These are phyloP conservation scores for Villa cingulata DNA, from an alignment of 2,888 invertebrate species.

Conservation along the genomic window DNA sequence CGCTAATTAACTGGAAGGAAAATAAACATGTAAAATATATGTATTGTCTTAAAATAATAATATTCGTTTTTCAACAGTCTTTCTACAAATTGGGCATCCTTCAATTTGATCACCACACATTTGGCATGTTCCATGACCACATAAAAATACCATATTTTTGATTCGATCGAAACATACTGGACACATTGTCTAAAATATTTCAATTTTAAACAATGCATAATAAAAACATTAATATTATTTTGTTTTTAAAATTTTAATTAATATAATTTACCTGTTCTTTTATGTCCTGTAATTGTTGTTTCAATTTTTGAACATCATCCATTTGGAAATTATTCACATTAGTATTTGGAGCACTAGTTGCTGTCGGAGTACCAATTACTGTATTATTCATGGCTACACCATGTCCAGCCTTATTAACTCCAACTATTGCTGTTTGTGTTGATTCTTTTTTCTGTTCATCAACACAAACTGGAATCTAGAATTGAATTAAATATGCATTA, in stretches of 20 bases:
- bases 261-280: conserved; percentile 85
- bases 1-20: too few species aligned
- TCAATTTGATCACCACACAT: conserved; percentile 97
- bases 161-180: conserved; percentile 94
- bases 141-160: conserved; percentile 97
- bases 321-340: conserved; percentile 53
- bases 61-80: conserved; percentile 90
- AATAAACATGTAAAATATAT: too few species aligned
- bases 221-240: background rate
- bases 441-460: conserved; percentile 22
- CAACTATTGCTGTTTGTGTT: conserved; percentile 19
- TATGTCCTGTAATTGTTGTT: conserved; percentile 92
- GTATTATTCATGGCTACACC: conserved; percentile 36
- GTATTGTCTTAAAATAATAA: conserved; percentile 72
- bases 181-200: conserved; percentile 73
- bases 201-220: background rate
- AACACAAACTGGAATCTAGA: background rate
- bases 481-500: too few species aligned
- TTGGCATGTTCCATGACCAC: conserved; percentile 96
- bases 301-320: conserved; percentile 76
- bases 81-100: conserved; percentile 95
- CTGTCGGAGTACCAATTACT: conserved; percentile 23
- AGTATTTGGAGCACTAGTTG: conserved; percentile 32
- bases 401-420: conserved; percentile 31
- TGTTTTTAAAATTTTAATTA: background rate